Conservation (phyloP, 2,113 vertebrate species). For the Megaptera novaeangliae region DNA sequence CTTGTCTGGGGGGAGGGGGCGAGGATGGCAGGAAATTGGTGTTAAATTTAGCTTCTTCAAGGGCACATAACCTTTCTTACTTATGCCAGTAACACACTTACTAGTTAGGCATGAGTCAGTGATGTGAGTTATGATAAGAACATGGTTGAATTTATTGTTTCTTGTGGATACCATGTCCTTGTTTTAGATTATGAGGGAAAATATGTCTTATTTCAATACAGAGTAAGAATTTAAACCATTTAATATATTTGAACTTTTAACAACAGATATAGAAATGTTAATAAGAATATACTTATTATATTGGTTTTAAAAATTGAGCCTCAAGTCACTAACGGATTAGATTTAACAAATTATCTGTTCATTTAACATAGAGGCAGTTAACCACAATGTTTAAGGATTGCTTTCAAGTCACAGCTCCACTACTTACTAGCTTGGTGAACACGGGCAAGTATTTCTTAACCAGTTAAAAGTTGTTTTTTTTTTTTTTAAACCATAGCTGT, state of each 20-base stretch:
- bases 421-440: not conserved
- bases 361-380: not conserved
- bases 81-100: not conserved
- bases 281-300: not conserved
- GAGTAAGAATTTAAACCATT: not conserved
- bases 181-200: not conserved
- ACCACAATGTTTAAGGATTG: not conserved
- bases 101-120: not conserved
- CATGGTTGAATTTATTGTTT: not conserved
- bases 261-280: not conserved
- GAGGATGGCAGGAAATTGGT: not conserved
- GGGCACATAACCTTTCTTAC: not conserved
- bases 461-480: no score
- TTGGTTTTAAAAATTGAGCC: not conserved
- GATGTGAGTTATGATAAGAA: not conserved
- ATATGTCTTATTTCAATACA: not conserved
- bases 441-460: not conserved
- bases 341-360: not conserved
- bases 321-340: not conserved
- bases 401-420: not conserved
- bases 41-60: not conserved
- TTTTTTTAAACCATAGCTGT: not conserved
- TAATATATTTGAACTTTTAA: not conserved
- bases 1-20: fast-evolving
- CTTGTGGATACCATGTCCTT: not conserved